Evolutionary conservation across 1,140 invertebrate genomes (phyloP).

Genomic region (Ooceraea biroi): DNA sequence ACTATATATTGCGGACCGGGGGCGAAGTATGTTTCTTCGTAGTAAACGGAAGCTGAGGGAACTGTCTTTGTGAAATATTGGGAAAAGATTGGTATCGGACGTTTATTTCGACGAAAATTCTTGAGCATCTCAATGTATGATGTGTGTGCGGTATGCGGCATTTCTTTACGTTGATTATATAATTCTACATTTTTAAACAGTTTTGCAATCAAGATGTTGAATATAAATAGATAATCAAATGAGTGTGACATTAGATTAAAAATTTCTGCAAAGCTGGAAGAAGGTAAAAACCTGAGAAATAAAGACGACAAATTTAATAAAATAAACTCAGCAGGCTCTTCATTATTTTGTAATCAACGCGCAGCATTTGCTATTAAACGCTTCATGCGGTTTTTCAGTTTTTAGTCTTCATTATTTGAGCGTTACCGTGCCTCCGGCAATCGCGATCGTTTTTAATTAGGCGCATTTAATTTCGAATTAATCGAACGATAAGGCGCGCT

Average conservation of each 20-base stretch:
- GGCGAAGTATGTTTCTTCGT: conserved; percentile 35
- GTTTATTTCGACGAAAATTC: background rate
- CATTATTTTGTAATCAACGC: conserved; percentile 12
- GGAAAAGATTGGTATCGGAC: background rate
- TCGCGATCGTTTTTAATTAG: background rate
- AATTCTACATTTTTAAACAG: background rate
- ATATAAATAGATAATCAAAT: background rate
- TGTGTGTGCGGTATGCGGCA: background rate
- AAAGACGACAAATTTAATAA: background rate
- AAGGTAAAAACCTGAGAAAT: background rate
- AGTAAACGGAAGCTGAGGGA: background rate
- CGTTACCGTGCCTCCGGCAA: background rate
- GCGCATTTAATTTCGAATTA: conserved; percentile 1
- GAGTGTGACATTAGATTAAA: background rate
- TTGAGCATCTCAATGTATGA: too few species aligned
- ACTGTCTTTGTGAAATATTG: background rate
- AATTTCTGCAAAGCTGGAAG: background rate
- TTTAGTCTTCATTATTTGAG: conserved; percentile 14
- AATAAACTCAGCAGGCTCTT: background rate
- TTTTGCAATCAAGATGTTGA: background rate
- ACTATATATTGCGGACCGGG: conserved; percentile 16
- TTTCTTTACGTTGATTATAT: background rate
- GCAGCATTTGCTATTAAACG: background rate
- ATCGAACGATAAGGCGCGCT: background rate
- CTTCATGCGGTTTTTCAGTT: background rate